Evolutionary conservation across 2,797 vertebrate genomes (phyloP).

Genomic region (Fringilla coelebs): DNA sequence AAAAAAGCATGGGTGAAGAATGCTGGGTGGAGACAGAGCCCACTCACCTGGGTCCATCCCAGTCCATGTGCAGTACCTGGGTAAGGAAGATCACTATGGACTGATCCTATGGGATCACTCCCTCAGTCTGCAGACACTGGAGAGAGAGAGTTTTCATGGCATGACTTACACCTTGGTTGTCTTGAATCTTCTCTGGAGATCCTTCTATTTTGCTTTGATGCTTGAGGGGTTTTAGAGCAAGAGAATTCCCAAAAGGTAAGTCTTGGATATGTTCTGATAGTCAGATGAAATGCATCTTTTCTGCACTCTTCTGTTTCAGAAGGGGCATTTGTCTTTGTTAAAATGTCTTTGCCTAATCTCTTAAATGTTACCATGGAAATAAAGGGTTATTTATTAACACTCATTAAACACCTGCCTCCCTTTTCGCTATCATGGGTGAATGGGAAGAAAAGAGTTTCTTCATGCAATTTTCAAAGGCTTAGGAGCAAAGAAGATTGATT

Average conservation of each 20-base stretch:
- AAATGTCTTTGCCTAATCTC: not conserved
- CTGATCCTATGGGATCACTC: not conserved
- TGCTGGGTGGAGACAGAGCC: not conserved
- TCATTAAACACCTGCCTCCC: not conserved
- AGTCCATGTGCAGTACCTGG: not conserved
- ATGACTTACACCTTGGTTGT: not conserved
- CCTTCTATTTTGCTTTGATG: not conserved
- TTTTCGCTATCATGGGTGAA: not conserved
- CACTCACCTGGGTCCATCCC: not conserved
- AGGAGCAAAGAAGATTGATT: not conserved
- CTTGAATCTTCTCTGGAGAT: not conserved
- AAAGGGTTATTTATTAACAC: conserved; percentile 13
- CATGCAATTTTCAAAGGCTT: not conserved
- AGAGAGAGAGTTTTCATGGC: not conserved
- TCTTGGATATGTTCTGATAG: not conserved
- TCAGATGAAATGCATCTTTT: not conserved
- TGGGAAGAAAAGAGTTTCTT: not conserved
- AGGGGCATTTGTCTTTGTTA: not conserved
- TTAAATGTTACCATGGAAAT: conserved; percentile 2
- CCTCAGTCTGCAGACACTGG: not conserved
- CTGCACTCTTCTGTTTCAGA: not conserved
- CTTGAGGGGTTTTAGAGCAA: not conserved
- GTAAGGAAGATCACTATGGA: not conserved
- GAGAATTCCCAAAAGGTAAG: not conserved
- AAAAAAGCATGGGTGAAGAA: not conserved